phyloP scores from a whole-genome alignment of 2,888 invertebrate genomes.

The Mamestra brassicae region DNA sequence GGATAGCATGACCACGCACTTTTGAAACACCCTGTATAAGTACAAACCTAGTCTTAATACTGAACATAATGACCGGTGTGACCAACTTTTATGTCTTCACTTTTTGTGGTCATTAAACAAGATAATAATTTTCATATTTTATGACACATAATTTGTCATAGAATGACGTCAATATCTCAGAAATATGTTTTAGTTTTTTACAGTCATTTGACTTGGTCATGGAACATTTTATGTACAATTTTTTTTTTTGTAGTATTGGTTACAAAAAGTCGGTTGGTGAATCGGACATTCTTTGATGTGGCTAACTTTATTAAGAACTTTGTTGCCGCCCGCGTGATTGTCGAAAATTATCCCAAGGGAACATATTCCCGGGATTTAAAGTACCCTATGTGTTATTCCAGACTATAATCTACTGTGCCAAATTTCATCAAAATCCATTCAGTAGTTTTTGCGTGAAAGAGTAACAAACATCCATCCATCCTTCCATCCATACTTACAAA shows the following conservation, averaged over 20 bases:
- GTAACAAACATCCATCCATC: too few species aligned
- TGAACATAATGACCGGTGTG: slow-evolving; percentile 30
- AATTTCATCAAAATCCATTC: too few species aligned
- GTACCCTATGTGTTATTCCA: too few species aligned
- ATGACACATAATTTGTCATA: slow-evolving; percentile 24
- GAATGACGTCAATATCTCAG: slow-evolving; percentile 11
- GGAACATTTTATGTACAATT: neutral
- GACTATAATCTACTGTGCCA: too few species aligned
- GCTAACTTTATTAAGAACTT: neutral
- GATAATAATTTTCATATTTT: slow-evolving; percentile 24
- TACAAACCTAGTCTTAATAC: slow-evolving; percentile 5
- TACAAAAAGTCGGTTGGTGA: neutral
- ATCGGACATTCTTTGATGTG: neutral
- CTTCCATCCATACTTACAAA: too few species aligned
- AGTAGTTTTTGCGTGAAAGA: too few species aligned
- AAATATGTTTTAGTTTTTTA: slow-evolving; percentile 40
- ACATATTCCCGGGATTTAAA: too few species aligned
- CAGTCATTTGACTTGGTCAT: slow-evolving; percentile 28
- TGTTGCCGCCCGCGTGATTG: too few species aligned
- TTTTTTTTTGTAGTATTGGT: neutral
- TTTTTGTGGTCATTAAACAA: slow-evolving; percentile 53
- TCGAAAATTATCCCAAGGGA: too few species aligned
- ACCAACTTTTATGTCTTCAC: slow-evolving; percentile 8
- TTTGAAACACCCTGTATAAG: too few species aligned
- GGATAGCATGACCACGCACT: too few species aligned